Evolutionary conservation across 2,113 vertebrate genomes (phyloP), one percentile per base, ranked within the genome.

Genomic region (Astatotilapia flaviijosephi): DNA sequence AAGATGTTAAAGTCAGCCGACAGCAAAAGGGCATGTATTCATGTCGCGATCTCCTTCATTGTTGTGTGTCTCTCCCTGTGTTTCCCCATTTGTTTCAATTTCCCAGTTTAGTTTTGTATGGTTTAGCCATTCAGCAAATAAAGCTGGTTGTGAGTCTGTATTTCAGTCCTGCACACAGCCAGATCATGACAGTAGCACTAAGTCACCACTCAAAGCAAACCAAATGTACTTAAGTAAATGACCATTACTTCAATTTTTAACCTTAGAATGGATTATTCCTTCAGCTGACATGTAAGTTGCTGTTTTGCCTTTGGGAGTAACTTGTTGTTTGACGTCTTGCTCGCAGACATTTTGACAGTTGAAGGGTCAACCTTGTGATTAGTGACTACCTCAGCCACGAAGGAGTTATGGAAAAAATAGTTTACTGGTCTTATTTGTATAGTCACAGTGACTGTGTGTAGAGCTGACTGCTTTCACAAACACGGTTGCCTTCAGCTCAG

Each of bases 1-100:
- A 7, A 1, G 42, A 12, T 28, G 37, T 47, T 31, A 75, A 75
- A 75, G 23, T 17, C 40, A 26, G 42, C 9, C 9, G 1, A 7
- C 40, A 47, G 70, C 23, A 75, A 28, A 28, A 42, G 4, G 15
- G 1, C 5, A 26, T 0, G 5, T 10, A 11, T 35, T 62, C 0
- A 19, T 62, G 58, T 35, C 1, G 1, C 4, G 0, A 62, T 35
- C 58, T 35, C 3, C 31, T 62, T 62, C 6, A 62, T 62, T n/a
- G 58, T 62, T 35, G 6, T 35, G 6, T 35, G 6, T 62, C 31
- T 62, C 17, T n/a, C 15, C 15, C 4, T 62, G 58, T 35, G 58
- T 62, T 62, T 3, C 31, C 9, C 31, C 58, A 62, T 62, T 7
- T 62, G 58, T 62, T 62, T 62, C 6, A 4, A 12, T 62, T 62